Evolutionary conservation across 2,113 vertebrate species (phyloP).

Genomic region (Chrysochloris asiatica): DNA sequence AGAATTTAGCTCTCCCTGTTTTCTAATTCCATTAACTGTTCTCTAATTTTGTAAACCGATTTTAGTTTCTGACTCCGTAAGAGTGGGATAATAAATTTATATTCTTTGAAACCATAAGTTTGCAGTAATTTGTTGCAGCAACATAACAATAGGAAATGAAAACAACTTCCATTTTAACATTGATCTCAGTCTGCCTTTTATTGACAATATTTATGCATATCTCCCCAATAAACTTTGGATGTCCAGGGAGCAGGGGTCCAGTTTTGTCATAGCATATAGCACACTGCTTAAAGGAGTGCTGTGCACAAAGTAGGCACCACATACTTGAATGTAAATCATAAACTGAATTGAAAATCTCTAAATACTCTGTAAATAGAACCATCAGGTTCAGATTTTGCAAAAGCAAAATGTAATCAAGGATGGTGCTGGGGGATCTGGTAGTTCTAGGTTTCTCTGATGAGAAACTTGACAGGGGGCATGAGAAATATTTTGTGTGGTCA

Average conservation of each 20-base stretch:
- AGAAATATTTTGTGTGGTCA: neutral
- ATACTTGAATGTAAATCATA: neutral
- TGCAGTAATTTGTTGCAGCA: neutral
- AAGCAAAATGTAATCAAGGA: neutral
- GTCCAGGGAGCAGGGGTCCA: neutral
- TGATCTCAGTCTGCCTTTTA: neutral
- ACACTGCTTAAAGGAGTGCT: neutral
- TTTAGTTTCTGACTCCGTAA: neutral
- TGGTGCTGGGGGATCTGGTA: neutral
- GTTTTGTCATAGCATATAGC: neutral
- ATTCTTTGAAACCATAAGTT: neutral
- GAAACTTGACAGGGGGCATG: neutral
- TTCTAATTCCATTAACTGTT: too few species aligned
- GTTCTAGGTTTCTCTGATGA: neutral
- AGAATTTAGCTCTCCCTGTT: too few species aligned
- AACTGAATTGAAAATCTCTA: neutral
- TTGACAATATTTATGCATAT: neutral
- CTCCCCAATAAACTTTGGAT: neutral
- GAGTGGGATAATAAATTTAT: too few species aligned
- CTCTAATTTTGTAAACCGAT: too few species aligned
- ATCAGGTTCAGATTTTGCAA: neutral
- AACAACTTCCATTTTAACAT: neutral
- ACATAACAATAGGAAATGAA: neutral
- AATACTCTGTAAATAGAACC: neutral
- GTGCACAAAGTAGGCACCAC: neutral